Base-by-base conservation (phyloP, 2,888 invertebrate genomes). In the Eulithis prunata region DNA sequence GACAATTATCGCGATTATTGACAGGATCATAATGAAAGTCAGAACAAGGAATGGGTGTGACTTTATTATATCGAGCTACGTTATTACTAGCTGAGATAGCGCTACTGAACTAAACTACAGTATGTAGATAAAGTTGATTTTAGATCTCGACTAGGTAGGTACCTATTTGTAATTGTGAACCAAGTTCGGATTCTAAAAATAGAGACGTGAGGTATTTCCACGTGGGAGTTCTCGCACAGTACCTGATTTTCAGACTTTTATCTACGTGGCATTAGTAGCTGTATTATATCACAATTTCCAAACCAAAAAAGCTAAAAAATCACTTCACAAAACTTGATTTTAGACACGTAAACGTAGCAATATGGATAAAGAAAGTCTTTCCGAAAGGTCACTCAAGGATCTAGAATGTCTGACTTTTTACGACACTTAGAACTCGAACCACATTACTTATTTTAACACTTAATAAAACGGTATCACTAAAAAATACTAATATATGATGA, bases 121-220 rank as follows among this genome's bases (percentile, higher is more conserved):
- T 21, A 21, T 21, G 21, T 47, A 57, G 28, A 28, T 58, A 56
- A 52, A 61, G 59, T 60, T 58, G 75, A 76, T 80, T 86, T 85
- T 77, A 78, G 78, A 81, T 81, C 76, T 81, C 74, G 77, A 75
- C 81, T 82, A 21, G 21, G 21, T 21, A 21, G 21, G 2, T 21
- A 21, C 21, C 21, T 21, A 88, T 83, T 78, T 84, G 78, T 84
- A 87, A 86, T 85, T 80, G 81, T 76, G 88, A 86, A 89, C 86
- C 88, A 88, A 88, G 87, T 89, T 88, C 87, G 85, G 80, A 78
- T 78, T 89, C 91, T 92, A 91, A 86, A 88, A 90, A 91, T 92
- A 92, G 91, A 88, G 88, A 82, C 85, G 88, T 85, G 89, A 90
- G 89, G 85, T 90, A 91, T 91, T 90, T 90, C 91, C 92, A 92